Percentiles rank a stretch among this genome's conserved stretches.
Conservation (phyloP, 1,140 invertebrate species). For the Cecropterus lyciades region DNA sequence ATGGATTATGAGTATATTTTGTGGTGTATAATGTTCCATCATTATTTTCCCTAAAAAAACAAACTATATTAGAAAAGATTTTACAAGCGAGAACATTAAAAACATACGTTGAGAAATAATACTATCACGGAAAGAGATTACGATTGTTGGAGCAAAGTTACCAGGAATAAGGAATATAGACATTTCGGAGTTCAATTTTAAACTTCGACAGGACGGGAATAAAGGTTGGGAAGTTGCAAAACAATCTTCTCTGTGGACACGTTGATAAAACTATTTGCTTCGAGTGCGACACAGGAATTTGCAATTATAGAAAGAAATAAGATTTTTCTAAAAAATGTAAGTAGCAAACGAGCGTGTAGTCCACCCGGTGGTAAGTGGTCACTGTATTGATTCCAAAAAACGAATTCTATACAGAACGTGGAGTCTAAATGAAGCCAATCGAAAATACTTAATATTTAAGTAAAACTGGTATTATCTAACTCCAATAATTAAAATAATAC, state of each 20-base stretch:
- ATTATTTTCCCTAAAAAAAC: too few relatives aligned
- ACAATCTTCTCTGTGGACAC: conserved; percentile 24
- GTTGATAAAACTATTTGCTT: conserved; percentile 24
- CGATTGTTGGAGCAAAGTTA: conserved; percentile 22
- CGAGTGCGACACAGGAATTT: conserved; percentile 5
- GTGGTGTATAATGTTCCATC: too few relatives aligned
- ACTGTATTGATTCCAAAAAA: too few relatives aligned
- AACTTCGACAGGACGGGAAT: conserved; percentile 29
- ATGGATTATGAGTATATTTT: too few relatives aligned
- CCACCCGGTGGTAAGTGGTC: too few relatives aligned
- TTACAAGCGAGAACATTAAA: neutral
- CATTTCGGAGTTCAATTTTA: conserved; percentile 32
- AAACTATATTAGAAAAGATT: neutral
- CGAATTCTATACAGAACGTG: too few relatives aligned
- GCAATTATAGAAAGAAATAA: neutral
- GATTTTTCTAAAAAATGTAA: too few relatives aligned
- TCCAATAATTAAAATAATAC: too few relatives aligned
- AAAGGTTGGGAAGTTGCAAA: conserved; percentile 23
- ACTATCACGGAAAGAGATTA: conserved; percentile 19
- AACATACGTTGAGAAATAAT: conserved; percentile 18
- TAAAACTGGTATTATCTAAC: too few relatives aligned
- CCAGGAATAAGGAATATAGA: conserved; percentile 32
- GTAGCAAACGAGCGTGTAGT: too few relatives aligned
- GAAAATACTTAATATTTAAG: too few relatives aligned
- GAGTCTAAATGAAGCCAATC: too few relatives aligned